Percentiles rank a stretch among this genome's conserved stretches.
Evolutionary conservation across 2,797 vertebrate genomes (phyloP).

Genomic region (Sarcoramphus papa): DNA sequence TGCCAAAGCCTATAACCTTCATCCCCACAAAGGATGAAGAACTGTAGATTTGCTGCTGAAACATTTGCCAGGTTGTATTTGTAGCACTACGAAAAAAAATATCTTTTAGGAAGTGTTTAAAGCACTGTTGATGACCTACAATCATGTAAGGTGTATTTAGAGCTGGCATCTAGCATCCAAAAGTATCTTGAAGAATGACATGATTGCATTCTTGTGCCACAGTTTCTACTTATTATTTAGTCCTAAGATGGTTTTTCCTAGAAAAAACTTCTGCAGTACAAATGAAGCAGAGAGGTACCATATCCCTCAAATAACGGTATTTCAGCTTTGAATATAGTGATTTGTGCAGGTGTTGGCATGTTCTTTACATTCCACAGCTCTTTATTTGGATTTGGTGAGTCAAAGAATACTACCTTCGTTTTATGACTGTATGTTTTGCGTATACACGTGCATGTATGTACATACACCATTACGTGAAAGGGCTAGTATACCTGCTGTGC

Average conservation of each 20-base stretch:
- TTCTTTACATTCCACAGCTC: background rate
- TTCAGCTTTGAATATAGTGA: background rate
- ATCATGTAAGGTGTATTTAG: background rate
- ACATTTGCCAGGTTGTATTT: background rate
- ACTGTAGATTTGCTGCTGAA: background rate
- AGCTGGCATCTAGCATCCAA: background rate
- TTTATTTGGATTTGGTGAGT: background rate
- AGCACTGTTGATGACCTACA: background rate
- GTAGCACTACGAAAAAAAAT: background rate
- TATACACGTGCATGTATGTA: fast-evolving
- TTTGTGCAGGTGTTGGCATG: background rate
- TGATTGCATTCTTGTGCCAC: background rate
- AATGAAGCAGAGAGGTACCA: background rate
- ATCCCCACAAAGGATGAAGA: background rate
- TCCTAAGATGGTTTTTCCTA: background rate
- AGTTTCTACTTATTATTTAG: background rate
- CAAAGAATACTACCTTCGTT: background rate
- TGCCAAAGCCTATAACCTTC: background rate
- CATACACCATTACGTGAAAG: background rate
- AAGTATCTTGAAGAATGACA: background rate
- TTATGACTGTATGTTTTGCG: background rate
- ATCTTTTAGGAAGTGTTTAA: background rate
- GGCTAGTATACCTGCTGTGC: background rate
- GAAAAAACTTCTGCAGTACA: background rate
- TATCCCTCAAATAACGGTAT: background rate